Base-by-base conservation (phyloP, 2,797 vertebrate genomes). In the Oreortyx pictus region DNA sequence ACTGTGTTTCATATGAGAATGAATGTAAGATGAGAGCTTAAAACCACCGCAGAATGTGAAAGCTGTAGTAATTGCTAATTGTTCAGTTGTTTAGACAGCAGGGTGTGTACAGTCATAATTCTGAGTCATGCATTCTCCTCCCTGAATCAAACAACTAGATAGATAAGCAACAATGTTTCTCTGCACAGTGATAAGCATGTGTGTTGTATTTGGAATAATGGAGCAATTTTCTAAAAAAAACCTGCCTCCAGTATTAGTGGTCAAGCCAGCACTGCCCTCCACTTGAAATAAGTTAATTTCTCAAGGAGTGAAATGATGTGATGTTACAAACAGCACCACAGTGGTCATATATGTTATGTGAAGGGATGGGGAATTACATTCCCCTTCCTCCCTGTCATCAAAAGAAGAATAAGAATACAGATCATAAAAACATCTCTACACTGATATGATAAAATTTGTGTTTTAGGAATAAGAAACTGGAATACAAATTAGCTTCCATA, bases 71-170 rank as follows among this genome's bases (percentile, higher is more conserved):
- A 80, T 35, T 74, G 60, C 46, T 82, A 50, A 37, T 80, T 92
- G 64, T 91, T 94, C 82, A 86, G 81, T 29, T 84, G 56, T 94
- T 95, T 93, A 86, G 84, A 80, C n/a, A 82, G 15, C 33, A 23
- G 41, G 10, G 19, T 41, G 31, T 68, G 47, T 33, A 35, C 15
- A 46, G 50, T 54, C 68, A 71, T 80, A 50, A 44, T 82, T 92
- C 72, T 86, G 73, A 96, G 61, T 93, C 67, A 86, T 29, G 12
- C 20, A n/a, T 90, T 96, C 96, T 82, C 62, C 74, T 76, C 75
- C 33, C 39, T 93, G 44, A 80, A 64, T 81, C 72, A 82, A 72
- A 54, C 31, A 94, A 46, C 43, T 27, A 67, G 10, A 85, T 10
- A 94, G 67, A 88, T 72, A 91, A 82, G 33, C 54, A 91, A 5